These are phyloP conservation scores for Ciconia boyciana DNA, from an alignment of 2,113 vertebrate genomes.

Conservation along the genomic window DNA sequence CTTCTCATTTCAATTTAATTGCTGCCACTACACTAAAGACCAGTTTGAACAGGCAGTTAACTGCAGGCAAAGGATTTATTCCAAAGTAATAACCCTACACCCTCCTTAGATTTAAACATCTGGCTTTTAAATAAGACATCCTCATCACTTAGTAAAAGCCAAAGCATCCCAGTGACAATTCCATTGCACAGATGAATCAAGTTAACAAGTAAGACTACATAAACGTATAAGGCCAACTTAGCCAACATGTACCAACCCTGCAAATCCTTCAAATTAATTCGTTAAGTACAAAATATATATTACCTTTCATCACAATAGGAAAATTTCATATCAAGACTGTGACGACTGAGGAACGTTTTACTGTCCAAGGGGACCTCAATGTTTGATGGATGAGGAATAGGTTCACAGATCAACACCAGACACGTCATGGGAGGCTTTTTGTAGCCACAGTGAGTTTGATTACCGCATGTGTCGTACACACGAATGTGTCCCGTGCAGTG, in stretches of 20 bases:
- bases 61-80: neutral
- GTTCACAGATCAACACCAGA: conserved; percentile 94
- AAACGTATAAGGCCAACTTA: neutral
- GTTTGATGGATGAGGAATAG: conserved; percentile 96
- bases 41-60: neutral
- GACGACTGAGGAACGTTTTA: conserved; percentile 97
- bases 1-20: neutral
- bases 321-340: conserved; percentile 99
- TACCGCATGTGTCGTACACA: conserved; percentile 76
- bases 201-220: neutral
- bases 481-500: conserved; percentile 92
- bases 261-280: neutral
- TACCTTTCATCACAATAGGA: conserved; percentile 98
- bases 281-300: neutral
- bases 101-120: neutral
- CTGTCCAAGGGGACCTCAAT: conserved; percentile 97
- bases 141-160: neutral
- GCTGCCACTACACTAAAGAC: neutral
- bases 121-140: neutral
- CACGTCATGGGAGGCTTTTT: conserved; percentile 87
- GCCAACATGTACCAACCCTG: neutral
- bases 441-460: conserved; percentile 77
- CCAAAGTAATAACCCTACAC: neutral
- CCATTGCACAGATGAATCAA: neutral
- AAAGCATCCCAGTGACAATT: neutral